Base-by-base conservation (phyloP, 64 coral and sea anemone genomes). In the Montipora efflorescens region DNA sequence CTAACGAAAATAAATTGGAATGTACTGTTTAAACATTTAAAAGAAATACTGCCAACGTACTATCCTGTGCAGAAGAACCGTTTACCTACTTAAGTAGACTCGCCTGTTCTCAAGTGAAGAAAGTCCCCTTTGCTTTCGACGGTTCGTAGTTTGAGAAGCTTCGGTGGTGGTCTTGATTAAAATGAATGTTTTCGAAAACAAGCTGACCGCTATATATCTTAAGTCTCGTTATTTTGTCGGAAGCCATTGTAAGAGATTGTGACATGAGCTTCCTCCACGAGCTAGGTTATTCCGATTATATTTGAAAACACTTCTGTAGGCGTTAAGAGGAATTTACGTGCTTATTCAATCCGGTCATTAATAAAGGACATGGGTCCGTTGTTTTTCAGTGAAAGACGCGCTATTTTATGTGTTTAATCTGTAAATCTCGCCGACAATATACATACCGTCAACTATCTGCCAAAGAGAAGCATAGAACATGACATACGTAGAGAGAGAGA, bases 241-340 rank as follows among this genome's bases (percentile, higher is more conserved):
- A 78, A 78, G 18, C 46, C 18, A 7, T 20, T 78, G 16, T 19
- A 7, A 71, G 49, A 48, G 76, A 49, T 49, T 78, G 44, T 50
- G 76, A 78, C 76, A 78, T 47, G 76, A 14, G 49, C 76, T 78
- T 78, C 76, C 76, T 78, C 2, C 11, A 50, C 44, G 46, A 77
- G 44, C 45, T 5, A 47, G 76, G 13, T 49, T 36, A 78, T 78
- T 36, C 7, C 47, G 16, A 16, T 78, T 78, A 11, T 57, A 47
- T 78, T 78, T 50, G 76, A 78, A 78, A 48, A 48, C 76, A 18
- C 76, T 78, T 19, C 8, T 5, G 76, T 19, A 47, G 76, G 76
- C 76, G 76, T 78, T 49, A 15, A n/a, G 76, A 4, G 8, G 45
- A 49, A 49, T 5, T 18, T 18, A 46, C 3, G 4, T 18, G 15